These are phyloP conservation scores for Scartelaos histophorus DNA, from an alignment of 2,113 vertebrate genomes.

Conservation along the genomic window DNA sequence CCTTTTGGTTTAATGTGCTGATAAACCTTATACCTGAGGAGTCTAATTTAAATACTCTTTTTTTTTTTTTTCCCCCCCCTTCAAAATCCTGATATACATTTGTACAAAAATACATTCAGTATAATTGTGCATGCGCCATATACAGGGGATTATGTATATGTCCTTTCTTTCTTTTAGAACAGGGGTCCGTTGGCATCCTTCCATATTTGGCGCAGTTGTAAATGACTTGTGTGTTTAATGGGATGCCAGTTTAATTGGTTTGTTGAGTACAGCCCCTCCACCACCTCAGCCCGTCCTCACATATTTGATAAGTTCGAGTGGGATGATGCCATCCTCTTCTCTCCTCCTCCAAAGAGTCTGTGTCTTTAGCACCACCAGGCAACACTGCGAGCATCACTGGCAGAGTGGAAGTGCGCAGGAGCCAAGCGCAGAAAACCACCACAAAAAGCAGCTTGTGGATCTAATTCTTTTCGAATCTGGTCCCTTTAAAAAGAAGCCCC, in stretches of 20 bases:
- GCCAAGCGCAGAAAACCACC: constrained; percentile 48
- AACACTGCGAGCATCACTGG: constrained; percentile 67
- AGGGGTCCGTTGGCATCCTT: not conserved
- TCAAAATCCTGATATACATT: not conserved
- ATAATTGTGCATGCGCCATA: not conserved
- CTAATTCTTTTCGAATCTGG: constrained; percentile 6
- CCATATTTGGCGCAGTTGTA: not conserved
- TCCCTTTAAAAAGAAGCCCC: constrained; percentile 5
- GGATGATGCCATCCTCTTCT: constrained; percentile 47
- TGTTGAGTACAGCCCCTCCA: not conserved
- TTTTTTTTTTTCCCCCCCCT: too few relatives aligned
- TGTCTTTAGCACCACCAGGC: constrained; percentile 65
- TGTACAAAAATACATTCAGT: not conserved
- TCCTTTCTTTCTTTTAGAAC: not conserved
- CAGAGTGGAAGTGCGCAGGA: constrained; percentile 70
- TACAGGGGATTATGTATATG: not conserved
- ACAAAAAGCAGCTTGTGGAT: constrained; percentile 56
- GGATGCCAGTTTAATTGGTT: not conserved
- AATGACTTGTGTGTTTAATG: not conserved
- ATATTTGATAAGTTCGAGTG: constrained; percentile 31
- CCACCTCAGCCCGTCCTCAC: constrained; percentile 30
- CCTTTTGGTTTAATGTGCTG: too few relatives aligned
- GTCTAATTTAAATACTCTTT: too few relatives aligned
- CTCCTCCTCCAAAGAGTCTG: constrained; percentile 54
- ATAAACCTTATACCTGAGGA: too few relatives aligned